A percentile compares a stretch with the other conserved stretches of the same genome.
These are phyloP conservation scores for Ptychodera flava DNA, from an alignment of 35 echinoderm and acorn worm species.

Conservation along the genomic window DNA sequence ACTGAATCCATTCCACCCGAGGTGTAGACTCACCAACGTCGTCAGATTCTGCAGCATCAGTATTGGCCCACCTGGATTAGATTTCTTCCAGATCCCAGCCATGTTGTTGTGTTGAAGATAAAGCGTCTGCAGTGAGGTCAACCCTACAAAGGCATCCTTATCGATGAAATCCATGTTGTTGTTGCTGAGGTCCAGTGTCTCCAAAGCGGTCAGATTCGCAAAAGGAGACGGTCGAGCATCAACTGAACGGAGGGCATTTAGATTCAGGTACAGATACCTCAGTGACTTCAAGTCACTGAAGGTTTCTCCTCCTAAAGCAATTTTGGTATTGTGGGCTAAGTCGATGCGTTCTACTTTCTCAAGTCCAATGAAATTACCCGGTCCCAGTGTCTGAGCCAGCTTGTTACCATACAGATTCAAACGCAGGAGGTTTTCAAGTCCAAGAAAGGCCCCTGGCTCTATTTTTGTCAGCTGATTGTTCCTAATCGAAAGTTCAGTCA, in stretches of 20 bases:
- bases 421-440: background rate
- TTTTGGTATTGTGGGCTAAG: background rate
- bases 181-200: conserved; percentile 6
- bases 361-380: background rate
- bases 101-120: conserved; percentile 18
- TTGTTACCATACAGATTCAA: background rate
- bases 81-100: background rate
- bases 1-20: conserved; percentile 3
- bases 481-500: background rate
- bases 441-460: background rate
- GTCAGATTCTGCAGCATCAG: background rate
- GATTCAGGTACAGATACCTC: background rate
- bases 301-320: background rate
- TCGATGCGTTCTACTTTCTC: background rate
- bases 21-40: background rate
- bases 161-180: conserved; percentile 6
- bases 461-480: background rate
- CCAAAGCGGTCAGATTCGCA: background rate
- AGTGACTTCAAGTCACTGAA: background rate
- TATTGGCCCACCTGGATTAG: background rate
- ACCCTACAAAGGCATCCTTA: background rate
- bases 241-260: background rate
- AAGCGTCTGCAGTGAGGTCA: background rate
- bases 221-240: background rate
- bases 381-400: background rate